Evolutionary conservation across 2,888 invertebrate species (phyloP), one percentile per base, ranked within the genome.

Genomic region (Odontomyia ornata): DNA sequence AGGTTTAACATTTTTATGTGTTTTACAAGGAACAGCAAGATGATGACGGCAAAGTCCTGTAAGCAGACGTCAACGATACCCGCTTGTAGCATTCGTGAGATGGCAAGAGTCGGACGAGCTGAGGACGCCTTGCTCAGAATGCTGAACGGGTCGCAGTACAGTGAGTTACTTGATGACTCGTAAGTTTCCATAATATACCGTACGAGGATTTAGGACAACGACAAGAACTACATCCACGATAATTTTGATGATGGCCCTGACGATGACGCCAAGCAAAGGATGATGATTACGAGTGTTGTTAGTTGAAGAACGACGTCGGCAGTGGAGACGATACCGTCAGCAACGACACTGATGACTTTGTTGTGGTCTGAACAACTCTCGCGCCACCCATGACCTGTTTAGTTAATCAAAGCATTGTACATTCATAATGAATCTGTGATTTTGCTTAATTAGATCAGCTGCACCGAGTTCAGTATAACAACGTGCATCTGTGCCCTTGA

Each of bases 371-470:
- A 62, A 60, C 43, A 75, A 25, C 36, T 75, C 62, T 21, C 25
- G 62, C 36, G 23, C 30, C 72, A 57, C 62, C 43, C 47, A 43
- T 62, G 62, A 25, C 60, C 60, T 57, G 73, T 60, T 60, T 43
- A 7, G 75, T 75, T 75, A 62, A 75, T 75, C 75, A 75, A 75
- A 46, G 18, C 5, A 43, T 62, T 75, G 47, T 75, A 64, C 60
- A 62, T 75, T 43, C 28, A 75, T 43, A 75, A 75, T 36, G 62
- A 46, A 75, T 75, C 75, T 56, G 30, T 43, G 75, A 15, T 62
- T 62, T 75, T 75, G 75, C 62, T 62, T 75, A 75, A 75, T 75
- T 75, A 75, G 75, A 62, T 75, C 46, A 75, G 64, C 43, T 75
- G 75, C 30, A 15, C 15, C 57, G 28, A 43, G 9, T 27, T 18